phyloP scores from a whole-genome alignment of 64 coral and sea anemone genomes.

The Catalaphyllia jardinei region DNA sequence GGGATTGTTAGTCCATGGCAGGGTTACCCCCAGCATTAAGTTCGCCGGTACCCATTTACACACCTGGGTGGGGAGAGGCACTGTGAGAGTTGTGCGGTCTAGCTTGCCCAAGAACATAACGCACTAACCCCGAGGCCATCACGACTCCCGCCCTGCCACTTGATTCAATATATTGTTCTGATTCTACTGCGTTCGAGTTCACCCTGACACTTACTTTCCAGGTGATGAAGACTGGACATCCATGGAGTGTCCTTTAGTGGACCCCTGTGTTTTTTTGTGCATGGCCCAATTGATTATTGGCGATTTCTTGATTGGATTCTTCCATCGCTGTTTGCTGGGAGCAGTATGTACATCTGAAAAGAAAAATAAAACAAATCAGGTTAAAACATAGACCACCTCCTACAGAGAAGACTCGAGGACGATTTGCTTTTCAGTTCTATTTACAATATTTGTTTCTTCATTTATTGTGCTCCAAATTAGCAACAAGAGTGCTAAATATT shows the following conservation, averaged over 20 bases:
- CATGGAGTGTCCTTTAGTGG: slow-evolving; percentile 44
- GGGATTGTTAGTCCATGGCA: too few species aligned
- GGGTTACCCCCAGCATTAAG: too few species aligned
- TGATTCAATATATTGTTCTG: too few species aligned
- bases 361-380: neutral
- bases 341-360: slow-evolving; percentile 67
- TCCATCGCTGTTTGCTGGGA: slow-evolving; percentile 72
- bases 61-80: too few species aligned
- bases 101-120: too few species aligned
- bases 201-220: slow-evolving; percentile 63
- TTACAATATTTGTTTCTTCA: too few species aligned
- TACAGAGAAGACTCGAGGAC: neutral
- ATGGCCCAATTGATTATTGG: slow-evolving; percentile 95
- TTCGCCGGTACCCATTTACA: too few species aligned
- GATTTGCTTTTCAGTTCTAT: neutral
- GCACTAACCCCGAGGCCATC: too few species aligned
- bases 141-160: too few species aligned
- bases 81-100: too few species aligned
- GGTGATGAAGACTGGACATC: slow-evolving; percentile 36
- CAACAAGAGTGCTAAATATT: too few species aligned
- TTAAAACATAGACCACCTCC: neutral
- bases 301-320: slow-evolving; percentile 87
- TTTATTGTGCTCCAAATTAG: too few species aligned
- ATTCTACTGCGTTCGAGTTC: neutral
- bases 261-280: slow-evolving; percentile 74